Evolutionary conservation across 2,797 vertebrate genomes (phyloP), one percentile per base, ranked within the genome.

Genomic region (Netta rufina): DNA sequence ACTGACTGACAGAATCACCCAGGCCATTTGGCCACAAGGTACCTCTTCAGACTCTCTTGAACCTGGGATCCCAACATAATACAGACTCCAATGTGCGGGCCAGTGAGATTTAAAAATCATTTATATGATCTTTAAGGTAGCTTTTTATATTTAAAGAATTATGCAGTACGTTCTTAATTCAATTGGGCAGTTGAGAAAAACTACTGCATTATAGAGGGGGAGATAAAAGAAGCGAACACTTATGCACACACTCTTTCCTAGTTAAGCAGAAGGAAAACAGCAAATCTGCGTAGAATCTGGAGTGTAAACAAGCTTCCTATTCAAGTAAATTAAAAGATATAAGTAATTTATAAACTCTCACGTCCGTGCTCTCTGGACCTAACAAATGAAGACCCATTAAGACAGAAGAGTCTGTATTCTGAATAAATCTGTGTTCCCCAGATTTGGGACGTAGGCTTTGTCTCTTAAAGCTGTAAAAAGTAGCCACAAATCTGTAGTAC

Each of bases 21-120:
- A 61, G 97, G 97, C 25, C 96, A 82, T 94, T 97, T 86, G 2
- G 96, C 95, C 84, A 97, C 97, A 92, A 96, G 87, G 54, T 95
- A 97, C 36, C 97, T 98, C 74, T 89, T 95, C 27, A 95, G 90
- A 65, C 92, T 97, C 33, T 90, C 96, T 54, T 14, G 17, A 69
- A 95, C 78, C 30, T 95, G 96, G 90, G 53, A 97, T 64, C 90
- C 88, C 70, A 74, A 49, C 24, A 19, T 87, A 70, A 61, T 36
- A 92, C 76, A 96, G 83, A 49, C 90, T 97, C 33, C 96, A 94
- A 1, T 56, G 61, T 56, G 85, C 94, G 97, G 94, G 92, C 96
- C 77, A 97, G 96, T 94, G 15, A 33, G 9, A 38, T 33, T 66
- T 72, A 56, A 70, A 89, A 28, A 30, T 13, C 45, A 87, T 61